Evolutionary conservation across 2,888 invertebrate species (phyloP), one percentile per base, ranked within the genome.

Genomic region (Watsonalla binaria): DNA sequence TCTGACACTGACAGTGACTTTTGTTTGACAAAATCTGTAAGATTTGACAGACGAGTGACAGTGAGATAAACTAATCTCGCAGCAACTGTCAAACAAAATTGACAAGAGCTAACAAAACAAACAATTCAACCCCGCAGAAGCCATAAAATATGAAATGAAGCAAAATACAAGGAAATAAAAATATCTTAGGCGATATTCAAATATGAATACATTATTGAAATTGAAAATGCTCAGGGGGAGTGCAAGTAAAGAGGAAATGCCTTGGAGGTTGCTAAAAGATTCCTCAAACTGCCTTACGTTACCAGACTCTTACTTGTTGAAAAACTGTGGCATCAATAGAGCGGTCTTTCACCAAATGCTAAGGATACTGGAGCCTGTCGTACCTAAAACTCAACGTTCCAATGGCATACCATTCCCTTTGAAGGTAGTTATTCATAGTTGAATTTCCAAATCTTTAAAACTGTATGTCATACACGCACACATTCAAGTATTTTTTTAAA

Each of bases 401-500:
- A 82, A 80, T 64, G 80, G 82, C 34, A 82, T 82, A 60, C 82
- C 82, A 45, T 81, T 82, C 58, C 78, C 82, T 55, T 55, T 82
- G 39, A 82, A 82, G 76, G 82, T 80, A 24, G 9, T 8, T 24
- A 24, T 15, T 46, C 5, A 24, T 24, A 2, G 4, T 24, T 24
- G 1, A n/a, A 24, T 24, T 24, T 24, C 24, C 9, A 0, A 48
- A 34, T 37, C 0, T 47, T n/a, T 39, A 24, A n/a, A 39, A 51
- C 42, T 15, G 24, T 5, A 15, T 46, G 8, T 24, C 46, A 48
- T 45, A 45, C 0, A 33, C 15, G n/a, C n/a, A 14, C 13, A 47
- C n/a, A 24, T 52, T 34, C 13, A 42, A 50, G 54, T 49, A 47
- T 35, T 13, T 46, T 45, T 34, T 33, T 0, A n/a, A 15, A 55